Evolutionary conservation across 2,113 vertebrate species (phyloP).

Genomic region (Axis porcinus): DNA sequence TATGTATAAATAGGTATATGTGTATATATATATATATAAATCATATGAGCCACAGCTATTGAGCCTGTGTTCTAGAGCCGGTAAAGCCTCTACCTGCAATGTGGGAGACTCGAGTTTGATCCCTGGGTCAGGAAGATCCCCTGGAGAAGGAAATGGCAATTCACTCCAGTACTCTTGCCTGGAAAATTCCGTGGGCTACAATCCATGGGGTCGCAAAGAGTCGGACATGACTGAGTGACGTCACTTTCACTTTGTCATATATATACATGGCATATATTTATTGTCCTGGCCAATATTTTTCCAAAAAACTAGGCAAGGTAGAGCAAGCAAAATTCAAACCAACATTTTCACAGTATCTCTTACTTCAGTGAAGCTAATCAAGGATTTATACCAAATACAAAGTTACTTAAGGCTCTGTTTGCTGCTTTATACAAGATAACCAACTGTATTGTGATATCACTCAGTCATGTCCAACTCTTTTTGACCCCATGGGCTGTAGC

Average conservation of each 20-base stretch:
- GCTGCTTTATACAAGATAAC: neutral
- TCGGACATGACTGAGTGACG: neutral
- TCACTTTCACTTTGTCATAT: neutral
- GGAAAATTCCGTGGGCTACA: neutral
- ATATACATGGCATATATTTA: neutral
- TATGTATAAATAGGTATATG: no score
- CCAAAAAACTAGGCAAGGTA: neutral
- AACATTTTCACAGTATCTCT: neutral
- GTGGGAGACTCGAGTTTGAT: neutral
- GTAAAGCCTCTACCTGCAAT: neutral
- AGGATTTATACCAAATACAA: neutral
- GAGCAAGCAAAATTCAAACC: neutral
- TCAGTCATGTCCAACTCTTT: neutral
- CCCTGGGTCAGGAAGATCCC: neutral
- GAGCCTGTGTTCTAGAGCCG: neutral
- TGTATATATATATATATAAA: no score
- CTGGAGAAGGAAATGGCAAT: neutral
- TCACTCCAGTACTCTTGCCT: neutral
- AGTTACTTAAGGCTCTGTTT: neutral
- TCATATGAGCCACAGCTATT: neutral
- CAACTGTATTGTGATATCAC: neutral
- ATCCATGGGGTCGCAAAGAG: neutral
- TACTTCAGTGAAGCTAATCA: neutral
- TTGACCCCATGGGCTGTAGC: neutral
- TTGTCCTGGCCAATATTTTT: neutral